Conservation (phyloP, 2,888 invertebrate genomes). For the Embidobia sp. region DNA sequence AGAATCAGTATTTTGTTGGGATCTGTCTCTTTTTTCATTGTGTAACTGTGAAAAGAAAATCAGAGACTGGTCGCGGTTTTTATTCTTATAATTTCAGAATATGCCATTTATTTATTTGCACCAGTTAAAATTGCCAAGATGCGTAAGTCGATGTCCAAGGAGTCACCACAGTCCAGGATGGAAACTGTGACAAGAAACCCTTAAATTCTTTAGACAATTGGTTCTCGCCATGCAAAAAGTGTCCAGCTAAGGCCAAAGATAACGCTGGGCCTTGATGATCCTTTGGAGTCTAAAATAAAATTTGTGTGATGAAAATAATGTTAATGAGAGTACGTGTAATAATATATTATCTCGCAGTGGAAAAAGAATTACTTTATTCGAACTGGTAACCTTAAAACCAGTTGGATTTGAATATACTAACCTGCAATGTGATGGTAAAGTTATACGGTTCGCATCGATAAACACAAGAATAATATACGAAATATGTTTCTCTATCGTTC, state of each 20-base stretch:
- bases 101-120: too few relatives aligned
- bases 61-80: too few relatives aligned
- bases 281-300: constrained; percentile 77
- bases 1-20: too few relatives aligned
- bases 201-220: constrained; percentile 83
- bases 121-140: constrained; percentile 83
- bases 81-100: too few relatives aligned
- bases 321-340: too few relatives aligned
- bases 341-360: too few relatives aligned
- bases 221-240: constrained; percentile 84
- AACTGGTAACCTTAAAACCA: too few relatives aligned
- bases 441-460: constrained; percentile 83
- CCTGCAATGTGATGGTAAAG: constrained; percentile 85
- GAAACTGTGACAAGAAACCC: constrained; percentile 84
- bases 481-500: constrained; percentile 85
- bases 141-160: constrained; percentile 88
- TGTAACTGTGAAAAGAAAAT: too few relatives aligned
- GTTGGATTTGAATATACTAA: too few relatives aligned
- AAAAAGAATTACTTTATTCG: too few relatives aligned
- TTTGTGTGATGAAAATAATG: too few relatives aligned
- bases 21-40: too few relatives aligned
- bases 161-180: constrained; percentile 85
- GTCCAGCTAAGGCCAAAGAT: constrained; percentile 85
- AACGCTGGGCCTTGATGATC: constrained; percentile 80
- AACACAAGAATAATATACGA: constrained; percentile 87